Conservation (phyloP, 2,888 invertebrate genomes). For the Melanchra persicariae region DNA sequence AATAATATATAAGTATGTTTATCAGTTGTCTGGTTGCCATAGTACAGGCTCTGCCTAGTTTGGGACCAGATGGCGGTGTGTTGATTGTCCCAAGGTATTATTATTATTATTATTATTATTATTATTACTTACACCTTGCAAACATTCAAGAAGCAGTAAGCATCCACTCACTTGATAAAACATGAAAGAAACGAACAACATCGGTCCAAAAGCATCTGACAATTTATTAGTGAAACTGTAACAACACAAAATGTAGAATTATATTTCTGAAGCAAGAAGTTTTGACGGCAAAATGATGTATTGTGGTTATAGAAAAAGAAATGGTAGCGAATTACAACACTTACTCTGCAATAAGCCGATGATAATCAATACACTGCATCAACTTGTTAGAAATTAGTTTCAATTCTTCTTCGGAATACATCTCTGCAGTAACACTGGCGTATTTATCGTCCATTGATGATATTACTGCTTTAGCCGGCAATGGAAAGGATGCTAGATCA, state of each 20-base stretch:
- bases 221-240: conserved; percentile 48
- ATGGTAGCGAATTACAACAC: background rate
- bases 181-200: conserved; percentile 30
- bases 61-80: too few species aligned
- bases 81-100: too few species aligned
- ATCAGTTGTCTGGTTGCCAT: too few species aligned
- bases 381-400: conserved; percentile 23
- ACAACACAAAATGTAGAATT: conserved; percentile 13
- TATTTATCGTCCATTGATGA: background rate
- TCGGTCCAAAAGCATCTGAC: conserved; percentile 41
- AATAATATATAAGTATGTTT: too few species aligned
- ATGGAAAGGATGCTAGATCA: conserved; percentile 27
- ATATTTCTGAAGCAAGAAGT: too few species aligned
- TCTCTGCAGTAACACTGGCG: background rate
- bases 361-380: conserved; percentile 48
- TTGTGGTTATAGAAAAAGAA: background rate
- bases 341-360: conserved; percentile 46
- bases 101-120: too few species aligned
- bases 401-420: conserved; percentile 47
- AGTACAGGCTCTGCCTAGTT: too few species aligned
- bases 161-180: conserved; percentile 59
- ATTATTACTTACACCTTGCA: conserved; percentile 60
- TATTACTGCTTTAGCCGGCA: conserved; percentile 9
- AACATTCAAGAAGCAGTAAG: conserved; percentile 60
- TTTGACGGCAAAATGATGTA: background rate